Percentiles rank a stretch among this genome's conserved stretches.
These are phyloP conservation scores for Tachyglossus aculeatus DNA, from an alignment of 2,797 vertebrate genomes.

Conservation along the genomic window DNA sequence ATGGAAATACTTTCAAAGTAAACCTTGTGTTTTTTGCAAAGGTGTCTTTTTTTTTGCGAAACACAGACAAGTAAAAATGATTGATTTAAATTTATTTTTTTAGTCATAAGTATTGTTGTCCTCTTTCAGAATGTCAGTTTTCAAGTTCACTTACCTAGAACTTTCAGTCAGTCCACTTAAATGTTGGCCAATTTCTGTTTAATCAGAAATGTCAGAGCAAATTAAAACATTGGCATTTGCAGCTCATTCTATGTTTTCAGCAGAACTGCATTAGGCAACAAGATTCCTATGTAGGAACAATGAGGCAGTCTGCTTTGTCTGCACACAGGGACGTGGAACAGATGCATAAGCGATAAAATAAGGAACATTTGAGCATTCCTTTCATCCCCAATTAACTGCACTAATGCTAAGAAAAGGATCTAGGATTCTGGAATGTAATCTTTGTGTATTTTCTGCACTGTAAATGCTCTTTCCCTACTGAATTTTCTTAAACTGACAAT, in stretches of 20 bases:
- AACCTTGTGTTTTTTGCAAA: not conserved
- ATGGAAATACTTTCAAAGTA: not conserved
- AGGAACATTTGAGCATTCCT: not conserved
- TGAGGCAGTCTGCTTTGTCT: slow-evolving; percentile 51
- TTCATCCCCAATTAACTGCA: slow-evolving; percentile 16
- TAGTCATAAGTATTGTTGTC: not conserved
- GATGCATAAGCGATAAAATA: slow-evolving; percentile 29
- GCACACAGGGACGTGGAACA: slow-evolving; percentile 26
- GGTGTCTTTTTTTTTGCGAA: slow-evolving; percentile 22
- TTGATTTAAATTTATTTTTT: slow-evolving; percentile 1
- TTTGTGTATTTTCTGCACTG: not conserved
- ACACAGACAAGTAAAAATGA: slow-evolving; percentile 33
- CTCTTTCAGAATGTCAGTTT: not conserved
- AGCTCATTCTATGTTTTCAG: slow-evolving; percentile 35
- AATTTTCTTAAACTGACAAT: slow-evolving; percentile 13
- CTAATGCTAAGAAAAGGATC: slow-evolving; percentile 4
- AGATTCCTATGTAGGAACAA: slow-evolving; percentile 33
- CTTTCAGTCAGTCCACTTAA: slow-evolving; percentile 22
- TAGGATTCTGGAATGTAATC: not conserved
- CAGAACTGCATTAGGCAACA: slow-evolving; percentile 3
- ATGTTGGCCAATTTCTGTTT: slow-evolving; percentile 1
- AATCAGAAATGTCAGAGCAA: not conserved
- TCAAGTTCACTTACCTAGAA: not conserved
- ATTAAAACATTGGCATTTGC: slow-evolving; percentile 35
- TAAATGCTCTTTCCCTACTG: not conserved